These are phyloP conservation scores for Beroe forskalii DNA, from an alignment of 37 sponge, comb jelly and placozoan genomes.

Conservation along the genomic window DNA sequence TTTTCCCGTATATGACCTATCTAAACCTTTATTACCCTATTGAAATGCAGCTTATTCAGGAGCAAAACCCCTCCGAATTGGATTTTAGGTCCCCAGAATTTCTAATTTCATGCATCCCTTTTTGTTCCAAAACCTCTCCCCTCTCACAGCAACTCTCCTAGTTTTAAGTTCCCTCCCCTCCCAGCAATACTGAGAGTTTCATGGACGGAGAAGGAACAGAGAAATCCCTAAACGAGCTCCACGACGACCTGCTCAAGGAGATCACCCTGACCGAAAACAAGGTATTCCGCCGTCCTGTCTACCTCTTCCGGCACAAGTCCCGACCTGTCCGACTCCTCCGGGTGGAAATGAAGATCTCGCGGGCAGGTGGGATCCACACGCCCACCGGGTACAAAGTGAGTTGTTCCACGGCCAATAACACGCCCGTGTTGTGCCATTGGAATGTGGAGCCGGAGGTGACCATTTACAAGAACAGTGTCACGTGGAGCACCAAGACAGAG, in stretches of 20 bases:
- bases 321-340: constrained; percentile 15
- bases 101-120: too few relatives aligned
- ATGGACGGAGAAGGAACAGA: not conserved
- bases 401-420: constrained; percentile 1
- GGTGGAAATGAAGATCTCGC: not conserved
- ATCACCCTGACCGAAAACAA: not conserved
- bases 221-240: not conserved
- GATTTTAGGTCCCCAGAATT: too few relatives aligned
- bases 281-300: not conserved
- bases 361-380: not conserved
- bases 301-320: constrained; percentile 2
- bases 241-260: not conserved
- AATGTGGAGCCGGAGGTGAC: constrained; percentile 37
- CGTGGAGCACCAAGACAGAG: constrained; percentile 10
- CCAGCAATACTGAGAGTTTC: not conserved
- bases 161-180: too few relatives aligned
- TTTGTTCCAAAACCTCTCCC: too few relatives aligned
- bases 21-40: too few relatives aligned
- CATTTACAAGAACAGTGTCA: constrained; percentile 42
- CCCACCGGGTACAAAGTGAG: constrained; percentile 13
- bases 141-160: too few relatives aligned
- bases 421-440: not conserved
- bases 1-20: too few relatives aligned
- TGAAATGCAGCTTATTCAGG: too few relatives aligned
- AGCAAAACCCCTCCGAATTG: too few relatives aligned